These are phyloP conservation scores for Manduca sexta DNA, from an alignment of 1,140 invertebrate genomes.

Conservation along the genomic window DNA sequence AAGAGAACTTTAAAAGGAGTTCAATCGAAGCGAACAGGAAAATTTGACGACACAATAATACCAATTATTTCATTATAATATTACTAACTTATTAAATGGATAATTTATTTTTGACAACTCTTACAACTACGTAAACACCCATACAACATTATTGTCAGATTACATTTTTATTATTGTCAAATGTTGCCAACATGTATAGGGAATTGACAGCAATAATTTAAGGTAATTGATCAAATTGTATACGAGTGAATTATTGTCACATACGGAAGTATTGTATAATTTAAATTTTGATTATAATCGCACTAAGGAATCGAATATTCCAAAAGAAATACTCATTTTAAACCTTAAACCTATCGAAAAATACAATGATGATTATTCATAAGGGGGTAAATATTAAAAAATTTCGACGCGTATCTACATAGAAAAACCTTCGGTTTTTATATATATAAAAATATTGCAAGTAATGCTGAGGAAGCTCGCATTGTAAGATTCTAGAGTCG, in stretches of 20 bases:
- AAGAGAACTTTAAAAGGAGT: slow-evolving; percentile 3
- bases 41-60: too few species aligned
- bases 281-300: slow-evolving; percentile 6
- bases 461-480: slow-evolving; percentile 49
- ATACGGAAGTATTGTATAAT: slow-evolving; percentile 28
- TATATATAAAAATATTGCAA: slow-evolving; percentile 60
- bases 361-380: slow-evolving; percentile 53
- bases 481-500: slow-evolving; percentile 17
- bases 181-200: slow-evolving; percentile 10
- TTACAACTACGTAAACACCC: too few species aligned
- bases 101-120: slow-evolving; percentile 3
- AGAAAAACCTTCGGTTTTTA: slow-evolving; percentile 38
- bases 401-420: slow-evolving; percentile 43
- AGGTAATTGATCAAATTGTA: slow-evolving; percentile 50
- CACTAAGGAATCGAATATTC: slow-evolving; percentile 18
- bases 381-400: slow-evolving; percentile 36
- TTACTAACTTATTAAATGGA: slow-evolving; percentile 13
- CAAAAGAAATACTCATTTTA: slow-evolving; percentile 21
- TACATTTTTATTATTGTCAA: neutral
- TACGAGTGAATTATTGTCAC: slow-evolving; percentile 37
- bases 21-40: slow-evolving; percentile 23
- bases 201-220: slow-evolving; percentile 46
- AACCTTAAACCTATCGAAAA: slow-evolving; percentile 55
- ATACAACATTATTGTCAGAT: too few species aligned
- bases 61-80: slow-evolving; percentile 9